Evolutionary conservation across 2,113 vertebrate species (phyloP), one percentile per base, ranked within the genome.

Genomic region (Oreotrochilus melanogaster): DNA sequence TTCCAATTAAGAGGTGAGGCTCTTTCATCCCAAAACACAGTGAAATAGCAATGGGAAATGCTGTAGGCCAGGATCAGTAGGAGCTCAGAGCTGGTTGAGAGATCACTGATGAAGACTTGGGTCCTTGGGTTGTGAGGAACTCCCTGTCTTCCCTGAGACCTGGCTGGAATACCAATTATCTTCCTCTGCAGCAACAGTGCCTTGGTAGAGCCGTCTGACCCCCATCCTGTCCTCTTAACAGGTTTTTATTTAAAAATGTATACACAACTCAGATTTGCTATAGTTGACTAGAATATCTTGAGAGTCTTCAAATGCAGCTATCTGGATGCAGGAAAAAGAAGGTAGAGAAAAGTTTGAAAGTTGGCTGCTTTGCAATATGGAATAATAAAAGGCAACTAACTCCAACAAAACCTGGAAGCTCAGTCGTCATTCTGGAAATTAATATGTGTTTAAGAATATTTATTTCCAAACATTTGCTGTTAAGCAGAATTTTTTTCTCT

Each of bases 371-470:
- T 81, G 65, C 76, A 89, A 25, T 76, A 35, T 48, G 22, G 73
- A 72, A 82, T 72, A 89, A 53, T 85, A 82, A 87, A 94, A 81
- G n/a, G n/a, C 56, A 84, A 22, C 89, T 95, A 84, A 22, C 85
- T 95, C 33, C 70, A 97, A 89, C 74, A 95, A 97, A 96, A 96
- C 94, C 92, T 94, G 96, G 96, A 98, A 98, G 89, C 94, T 88
- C 83, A 56, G 78, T 93, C 60, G 30, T 96, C 89, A 10, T 96
- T 97, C 72, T 95, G 93, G 94, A 93, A 94, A 92, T 92, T 94
- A 96, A 90, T 95, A 87, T 95, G 88, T 95, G 92, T 96, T 97
- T 94, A 96, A 92, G 91, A 93, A 94, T 89, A 97, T 97, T 96
- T 79, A 93, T 96, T 97, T 97, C 88, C 96, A 97, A 97, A 97